Conservation (phyloP, 2,113 vertebrate species). For the Andinoacara biseriatus region DNA sequence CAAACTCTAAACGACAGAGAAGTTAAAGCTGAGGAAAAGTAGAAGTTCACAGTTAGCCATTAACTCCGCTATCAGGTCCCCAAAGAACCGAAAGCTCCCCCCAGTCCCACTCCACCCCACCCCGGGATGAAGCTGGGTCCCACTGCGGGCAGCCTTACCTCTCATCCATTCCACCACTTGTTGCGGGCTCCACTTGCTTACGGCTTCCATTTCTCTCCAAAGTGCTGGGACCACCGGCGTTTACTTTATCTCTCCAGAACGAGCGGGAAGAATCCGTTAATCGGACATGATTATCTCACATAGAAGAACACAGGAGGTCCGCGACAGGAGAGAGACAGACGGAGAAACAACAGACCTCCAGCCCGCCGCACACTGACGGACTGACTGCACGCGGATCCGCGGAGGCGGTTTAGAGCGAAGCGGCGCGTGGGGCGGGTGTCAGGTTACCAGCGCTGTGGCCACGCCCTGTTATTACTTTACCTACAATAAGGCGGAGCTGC, state of each 20-base stretch:
- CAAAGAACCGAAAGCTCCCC: neutral
- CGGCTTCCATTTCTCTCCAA: conserved; percentile 69
- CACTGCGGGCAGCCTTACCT: conserved; percentile 57
- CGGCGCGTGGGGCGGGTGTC: neutral
- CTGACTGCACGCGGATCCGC: neutral
- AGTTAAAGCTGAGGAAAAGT: neutral
- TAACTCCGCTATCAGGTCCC: neutral
- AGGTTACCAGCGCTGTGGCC: neutral
- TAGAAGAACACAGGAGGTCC: neutral
- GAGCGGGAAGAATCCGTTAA: neutral
- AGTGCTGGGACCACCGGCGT: neutral
- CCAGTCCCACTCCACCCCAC: too few relatives aligned
- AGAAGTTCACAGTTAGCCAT: neutral
- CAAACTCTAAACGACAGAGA: neutral
- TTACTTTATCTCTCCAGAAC: neutral
- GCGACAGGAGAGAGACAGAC: neutral
- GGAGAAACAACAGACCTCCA: fast-evolving
- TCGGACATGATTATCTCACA: neutral
- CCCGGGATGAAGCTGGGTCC: neutral
- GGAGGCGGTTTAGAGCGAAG: neutral
- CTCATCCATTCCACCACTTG: conserved; percentile 79
- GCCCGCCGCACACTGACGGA: neutral
- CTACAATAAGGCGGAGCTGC: conserved; percentile 15
- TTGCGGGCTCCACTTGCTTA: conserved; percentile 73
- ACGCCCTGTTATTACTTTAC: neutral